Base-by-base conservation (phyloP, 2,797 vertebrate genomes). In the Phataginus tricuspis region DNA sequence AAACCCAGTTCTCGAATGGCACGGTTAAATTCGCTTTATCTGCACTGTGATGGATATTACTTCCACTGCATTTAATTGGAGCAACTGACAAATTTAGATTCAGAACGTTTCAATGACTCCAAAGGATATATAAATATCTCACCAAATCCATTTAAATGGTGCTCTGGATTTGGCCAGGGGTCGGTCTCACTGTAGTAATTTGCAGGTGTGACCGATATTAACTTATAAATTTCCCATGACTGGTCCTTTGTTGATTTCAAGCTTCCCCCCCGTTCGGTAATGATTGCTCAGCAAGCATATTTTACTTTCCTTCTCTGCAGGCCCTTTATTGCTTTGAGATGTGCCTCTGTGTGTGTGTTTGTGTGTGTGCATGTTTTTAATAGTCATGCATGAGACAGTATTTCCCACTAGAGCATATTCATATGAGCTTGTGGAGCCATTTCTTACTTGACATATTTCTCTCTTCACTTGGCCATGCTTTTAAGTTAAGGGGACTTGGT, bases 151-250 rank as follows among this genome's bases (percentile, higher is more conserved):
- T 96, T 96, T 96, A 87, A 95, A 91, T 68, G 31, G 61, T 80
- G 53, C 82, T 96, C 79, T 84, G 64, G 18, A 71, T 94, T 86
- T 96, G 94, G 96, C 79, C 88, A 96, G 71, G 88, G 94, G 92
- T 92, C 91, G 92, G 92, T 92, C 93, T 97, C 95, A 63, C 82
- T 80, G 79, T 95, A 93, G 95, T 96, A 72, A 97, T 97, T 97
- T 97, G 94, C 88, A 96, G 94, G 96, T 97, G 86, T 96, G 96
- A 97, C 94, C 0, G 1, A 95, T 96, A 97, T 94, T 97, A 97
- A 97, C 96, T 91, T 97, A 95, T 95, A 96, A 93, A 96, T 97
- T 97, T 96, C 86, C 94, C 37, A 45, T 91, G 86, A 95, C 91
- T 95, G 78, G 59, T 91, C 74, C 91, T 98, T 97, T 97, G 95